Evolutionary conservation across 2,888 invertebrate genomes (phyloP), one percentile per base, ranked within the genome.

Genomic region (Troides oblongomaculatus): DNA sequence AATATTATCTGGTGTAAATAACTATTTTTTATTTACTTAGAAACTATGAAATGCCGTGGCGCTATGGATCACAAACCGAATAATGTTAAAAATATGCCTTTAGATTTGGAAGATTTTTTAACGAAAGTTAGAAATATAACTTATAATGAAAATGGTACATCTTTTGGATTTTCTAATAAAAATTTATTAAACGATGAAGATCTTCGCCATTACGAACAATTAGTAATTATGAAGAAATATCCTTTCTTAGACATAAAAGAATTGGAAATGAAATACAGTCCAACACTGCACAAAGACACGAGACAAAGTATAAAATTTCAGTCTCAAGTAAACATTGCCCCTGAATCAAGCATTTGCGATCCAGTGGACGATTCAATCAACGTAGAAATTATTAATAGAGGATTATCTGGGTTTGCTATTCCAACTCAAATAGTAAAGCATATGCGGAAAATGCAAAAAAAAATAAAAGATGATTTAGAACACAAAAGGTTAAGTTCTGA

Each of bases 141-240:
- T 12, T 36, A 50, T 65, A 70, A 57, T 50, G 68, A 71, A 68
- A 68, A 62, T 39, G 69, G 68, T 36, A 64, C 21, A 6, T 39
- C 21, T 58, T 62, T 62, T 10, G 72, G 46, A 50, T 66, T 71
- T 46, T 64, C 69, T n/a, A 68, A 74, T n/a, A 82, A 80, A 61
- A 80, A 81, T 68, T 74, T 78, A 18, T 71, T 85, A 12, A 86
- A 74, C 56, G 85, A 86, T n/a, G 81, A 84, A 66, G 86, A 88
- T 66, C 73, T 89, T 0, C 82, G 84, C 3, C 84, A 88, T 62
- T 92, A 86, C 67, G 91, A 90, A 70, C 85, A 88, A 74, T 74
- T 90, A 43, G 91, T 92, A 14, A 87, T 92, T 18, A 88, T 87
- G 87, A 92, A 92, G 72, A 92, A 92, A 73, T 87, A 91, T 76